phyloP scores from a whole-genome alignment of 2,888 invertebrate species.

The Aleiodes alternator region DNA sequence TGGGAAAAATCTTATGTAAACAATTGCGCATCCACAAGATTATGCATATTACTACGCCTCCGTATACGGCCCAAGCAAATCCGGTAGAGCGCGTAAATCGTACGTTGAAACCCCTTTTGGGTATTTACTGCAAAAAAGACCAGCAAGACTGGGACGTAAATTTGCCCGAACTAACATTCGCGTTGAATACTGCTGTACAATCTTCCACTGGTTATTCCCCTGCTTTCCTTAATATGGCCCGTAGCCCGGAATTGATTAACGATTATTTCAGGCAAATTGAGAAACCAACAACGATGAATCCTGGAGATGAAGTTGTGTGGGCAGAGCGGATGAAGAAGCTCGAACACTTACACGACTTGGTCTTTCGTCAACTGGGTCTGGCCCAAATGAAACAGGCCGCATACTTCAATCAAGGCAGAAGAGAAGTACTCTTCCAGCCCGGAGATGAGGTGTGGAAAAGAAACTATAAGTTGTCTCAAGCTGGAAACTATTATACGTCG shows the following conservation, averaged over 20 bases:
- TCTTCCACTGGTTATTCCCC: conserved; percentile 11
- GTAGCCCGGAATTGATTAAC: not conserved
- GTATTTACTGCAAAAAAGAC: not conserved
- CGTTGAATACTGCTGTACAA: not conserved
- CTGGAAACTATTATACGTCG: not conserved
- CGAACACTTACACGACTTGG: too few relatives aligned
- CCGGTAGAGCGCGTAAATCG: not conserved
- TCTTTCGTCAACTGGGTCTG: not conserved
- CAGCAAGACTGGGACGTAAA: not conserved
- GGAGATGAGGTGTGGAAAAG: conserved; percentile 1
- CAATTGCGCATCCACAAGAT: not conserved
- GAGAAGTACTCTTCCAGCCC: not conserved
- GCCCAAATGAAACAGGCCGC: not conserved
- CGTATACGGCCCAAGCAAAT: not conserved
- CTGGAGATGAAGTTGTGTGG: too few relatives aligned
- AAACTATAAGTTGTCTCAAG: conserved; percentile 29
- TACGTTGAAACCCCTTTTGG: not conserved
- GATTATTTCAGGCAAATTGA: too few relatives aligned
- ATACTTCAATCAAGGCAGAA: not conserved
- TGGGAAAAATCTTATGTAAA: not conserved
- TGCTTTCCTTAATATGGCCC: not conserved
- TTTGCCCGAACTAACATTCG: not conserved
- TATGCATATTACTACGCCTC: not conserved
- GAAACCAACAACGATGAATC: too few relatives aligned
- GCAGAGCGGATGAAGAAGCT: too few relatives aligned